Base-by-base conservation (phyloP, 2,888 invertebrate genomes). In the Sipunculus nudus region DNA sequence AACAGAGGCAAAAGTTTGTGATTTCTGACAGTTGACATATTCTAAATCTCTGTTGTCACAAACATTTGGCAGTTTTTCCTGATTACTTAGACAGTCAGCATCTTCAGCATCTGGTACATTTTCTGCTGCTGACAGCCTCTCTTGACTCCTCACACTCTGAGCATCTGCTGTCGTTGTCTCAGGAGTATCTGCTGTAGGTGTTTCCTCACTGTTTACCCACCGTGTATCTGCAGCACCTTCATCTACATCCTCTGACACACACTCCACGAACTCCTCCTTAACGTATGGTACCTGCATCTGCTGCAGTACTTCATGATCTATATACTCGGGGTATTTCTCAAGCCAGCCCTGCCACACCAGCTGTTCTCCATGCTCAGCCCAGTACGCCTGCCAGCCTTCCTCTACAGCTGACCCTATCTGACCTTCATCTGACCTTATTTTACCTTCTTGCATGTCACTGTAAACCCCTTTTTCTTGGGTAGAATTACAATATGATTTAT, bases 311-410 rank as follows among this genome's bases (percentile, higher is more conserved):
- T 45, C 40, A 10, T 49, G 55, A 31, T 55, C 38, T 28, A 58
- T 39, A 31, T 59, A 75, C 55, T 78, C 76, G 0, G 79, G 79
- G 58, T 80, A 80, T 59, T 78, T 80, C 26, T 70, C 70, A 5
- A 79, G 63, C 78, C 80, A 81, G 0, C 71, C 73, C 53, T 78
- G 74, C 78, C 78, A 78, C 21, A 78, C 73, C 26, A 79, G 56
- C 53, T 72, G 70, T 47, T 79, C 79, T 13, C 78, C 78, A 70
- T 76, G 73, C 54, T 76, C 73, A 10, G 63, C 68, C 77, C 79
- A 80, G 62, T 78, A 77, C 43, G 72, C 70, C 13, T 75, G 66
- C 73, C 74, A 78, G 1, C 67, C 72, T 29, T 56, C 59, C 26
- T 75, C 73, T 32, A 72, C 53, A 47, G 72, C 67, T 25, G 21